Evolutionary conservation across 2,888 invertebrate species (phyloP), one percentile per base, ranked within the genome.

Genomic region (Stictocephala bisonia): DNA sequence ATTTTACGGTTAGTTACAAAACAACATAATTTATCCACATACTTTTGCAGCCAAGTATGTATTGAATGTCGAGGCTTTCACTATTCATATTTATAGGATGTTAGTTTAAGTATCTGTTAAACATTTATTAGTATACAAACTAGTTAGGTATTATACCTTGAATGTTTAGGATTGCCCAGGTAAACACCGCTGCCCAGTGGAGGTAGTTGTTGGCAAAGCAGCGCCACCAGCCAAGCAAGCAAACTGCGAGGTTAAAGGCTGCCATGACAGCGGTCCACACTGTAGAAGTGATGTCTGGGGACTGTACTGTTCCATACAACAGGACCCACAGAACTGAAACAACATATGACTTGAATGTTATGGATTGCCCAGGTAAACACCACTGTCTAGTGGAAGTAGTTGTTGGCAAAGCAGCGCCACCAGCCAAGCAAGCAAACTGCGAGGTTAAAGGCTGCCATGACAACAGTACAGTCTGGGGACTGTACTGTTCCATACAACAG

Each of bases 121-220:
- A 44, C 4, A 44, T 9, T 6, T 44, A 15, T 7, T 9, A 15
- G 7, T 44, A n/a, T 44, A 15, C 7, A 44, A 4, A n/a, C 15
- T 9, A 44, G 15, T n/a, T 35, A 11, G 6, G 35, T 35, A n/a
- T 4, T 44, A 15, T 84, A 95, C 95, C 95, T 90, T 96, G 94
- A 60, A 92, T 88, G 80, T 95, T 94, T 79, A 96, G 90, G 68
- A 96, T 87, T 74, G 94, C 86, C 95, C 95, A 96, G 2, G 96
- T 96, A 80, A 93, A 91, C 44, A 94, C 90, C 2, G 96, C 95
- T 0, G 95, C 95, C 94, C 95, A 95, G 82, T 96, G 95, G 71
- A 96, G 87, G 84, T 95, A 95, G 85, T 95, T 94, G 85, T 96
- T 95, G 79, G 96, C 95, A 83, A 96, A 96, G 83, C 94, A 93